A percentile compares a stretch with the other conserved stretches of the same genome.
Conservation (phyloP, 2,113 vertebrate genomes). For the Odocoileus hemionus region DNA sequence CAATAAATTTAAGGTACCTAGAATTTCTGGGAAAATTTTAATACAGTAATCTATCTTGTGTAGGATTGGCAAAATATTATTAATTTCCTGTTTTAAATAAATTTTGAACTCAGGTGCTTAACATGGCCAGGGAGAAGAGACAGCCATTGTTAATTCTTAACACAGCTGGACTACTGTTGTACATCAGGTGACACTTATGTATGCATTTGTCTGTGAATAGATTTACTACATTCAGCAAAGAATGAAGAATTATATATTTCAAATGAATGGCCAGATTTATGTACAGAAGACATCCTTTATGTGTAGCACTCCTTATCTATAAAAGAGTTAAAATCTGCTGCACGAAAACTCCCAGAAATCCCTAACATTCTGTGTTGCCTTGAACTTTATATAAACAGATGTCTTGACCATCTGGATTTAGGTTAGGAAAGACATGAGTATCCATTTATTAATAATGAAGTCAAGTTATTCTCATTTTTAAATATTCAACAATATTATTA, state of each 20-base stretch:
- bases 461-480: neutral
- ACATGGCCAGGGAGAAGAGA: neutral
- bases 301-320: neutral
- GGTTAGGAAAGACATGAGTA: slow-evolving; percentile 29
- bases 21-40: slow-evolving; percentile 21
- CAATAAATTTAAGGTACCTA: neutral
- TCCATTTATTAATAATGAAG: slow-evolving; percentile 25
- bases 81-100: slow-evolving; percentile 38
- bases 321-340: neutral
- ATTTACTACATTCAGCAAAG: neutral
- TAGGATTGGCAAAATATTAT: slow-evolving; percentile 7
- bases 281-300: slow-evolving; percentile 10
- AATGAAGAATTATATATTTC: neutral
- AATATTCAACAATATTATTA: slow-evolving; percentile 4
- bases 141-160: neutral
- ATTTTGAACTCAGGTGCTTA: neutral
- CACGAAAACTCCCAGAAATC: neutral
- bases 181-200: neutral
- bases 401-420: slow-evolving; percentile 45
- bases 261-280: neutral
- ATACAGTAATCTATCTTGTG: neutral
- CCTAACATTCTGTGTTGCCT: neutral
- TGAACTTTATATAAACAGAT: slow-evolving; percentile 50
- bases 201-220: neutral
- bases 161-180: neutral